Evolutionary conservation across 2,113 vertebrate species (phyloP), one percentile per base, ranked within the genome.

Genomic region (Embiotoca jacksoni): DNA sequence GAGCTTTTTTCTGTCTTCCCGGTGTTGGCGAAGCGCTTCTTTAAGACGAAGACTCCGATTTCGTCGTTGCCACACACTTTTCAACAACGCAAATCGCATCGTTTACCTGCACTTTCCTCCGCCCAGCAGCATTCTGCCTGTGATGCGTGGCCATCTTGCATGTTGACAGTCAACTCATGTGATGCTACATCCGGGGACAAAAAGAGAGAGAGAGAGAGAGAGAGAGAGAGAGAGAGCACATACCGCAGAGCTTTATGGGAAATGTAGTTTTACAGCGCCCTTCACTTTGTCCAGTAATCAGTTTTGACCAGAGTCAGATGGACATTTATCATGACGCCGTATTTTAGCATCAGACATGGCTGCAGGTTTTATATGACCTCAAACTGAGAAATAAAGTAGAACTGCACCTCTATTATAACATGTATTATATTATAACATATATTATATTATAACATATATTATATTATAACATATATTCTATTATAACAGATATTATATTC

Each of bases 111-210:
- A 99, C 98, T 97, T 99, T 99, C 91, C 98, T 96, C 92, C 98
- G 97, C 93, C 97, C 98, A 84, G 97, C 97, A 90, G 97, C 96
- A 94, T 99, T 99, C 95, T 98, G 97, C 94, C 98, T 96, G 94
- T 99, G 97, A 97, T 98, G 98, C 49, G 97, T 95, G 94, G 98
- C 97, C 98, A 99, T 99, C 96, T 99, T 99, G 95, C 97, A 98
- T 99, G 98, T 99, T 99, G 97, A 98, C 97, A 97, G 95, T 93
- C 86, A 84, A 79, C 77, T 76, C 70, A 93, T 93, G 87, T 92
- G 90, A 92, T 73, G 94, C 96, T 94, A 97, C 91, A 94, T 98
- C 97, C 96, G 94, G 86, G 54, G 88, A 78, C 82, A 62, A 83
- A 23, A 23, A 23, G 23, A 23, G 23, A 75, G 59, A 83, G 83